phyloP scores from a whole-genome alignment of 1,140 invertebrate genomes.

The Odontomachus brunneus region DNA sequence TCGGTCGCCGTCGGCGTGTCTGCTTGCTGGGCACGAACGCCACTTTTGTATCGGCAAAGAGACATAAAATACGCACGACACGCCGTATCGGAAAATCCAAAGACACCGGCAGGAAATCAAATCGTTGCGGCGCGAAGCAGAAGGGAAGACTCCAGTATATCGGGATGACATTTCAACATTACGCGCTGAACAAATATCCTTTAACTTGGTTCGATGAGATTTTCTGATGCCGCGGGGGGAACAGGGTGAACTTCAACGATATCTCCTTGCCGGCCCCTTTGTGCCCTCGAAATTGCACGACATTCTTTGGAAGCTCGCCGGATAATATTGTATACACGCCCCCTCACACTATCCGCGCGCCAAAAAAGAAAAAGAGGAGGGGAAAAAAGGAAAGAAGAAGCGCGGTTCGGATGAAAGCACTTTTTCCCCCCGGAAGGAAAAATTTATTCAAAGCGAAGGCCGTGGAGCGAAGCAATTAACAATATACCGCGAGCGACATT shows the following conservation, averaged over 20 bases:
- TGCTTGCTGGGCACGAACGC: conserved; percentile 23
- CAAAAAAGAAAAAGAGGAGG: not conserved
- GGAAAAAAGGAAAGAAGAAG: not conserved
- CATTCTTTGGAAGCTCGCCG: conserved; percentile 53
- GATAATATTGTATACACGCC: conserved; percentile 34
- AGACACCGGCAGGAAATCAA: conserved; percentile 34
- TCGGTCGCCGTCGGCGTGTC: conserved; percentile 21
- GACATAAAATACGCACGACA: not conserved
- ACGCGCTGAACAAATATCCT: conserved; percentile 31
- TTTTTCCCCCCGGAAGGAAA: conserved; percentile 13
- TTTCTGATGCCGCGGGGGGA: conserved; percentile 3
- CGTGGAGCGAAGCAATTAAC: conserved; percentile 36
- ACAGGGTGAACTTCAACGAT: conserved; percentile 16
- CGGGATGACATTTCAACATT: conserved; percentile 19
- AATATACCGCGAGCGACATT: conserved; percentile 33
- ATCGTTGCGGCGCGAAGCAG: not conserved
- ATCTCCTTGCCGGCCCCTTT: conserved; percentile 43
- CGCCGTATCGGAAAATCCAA: conserved; percentile 21
- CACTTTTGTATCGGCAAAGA: conserved; percentile 19
- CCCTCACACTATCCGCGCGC: conserved; percentile 4
- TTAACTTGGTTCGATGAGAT: conserved; percentile 22
- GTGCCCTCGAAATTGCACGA: conserved; percentile 53
- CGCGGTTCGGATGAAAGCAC: not conserved
- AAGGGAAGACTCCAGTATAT: not conserved
- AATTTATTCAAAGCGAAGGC: conserved; percentile 35